phyloP scores from a whole-genome alignment of 1,140 invertebrate species.

The Batillaria attramentaria region DNA sequence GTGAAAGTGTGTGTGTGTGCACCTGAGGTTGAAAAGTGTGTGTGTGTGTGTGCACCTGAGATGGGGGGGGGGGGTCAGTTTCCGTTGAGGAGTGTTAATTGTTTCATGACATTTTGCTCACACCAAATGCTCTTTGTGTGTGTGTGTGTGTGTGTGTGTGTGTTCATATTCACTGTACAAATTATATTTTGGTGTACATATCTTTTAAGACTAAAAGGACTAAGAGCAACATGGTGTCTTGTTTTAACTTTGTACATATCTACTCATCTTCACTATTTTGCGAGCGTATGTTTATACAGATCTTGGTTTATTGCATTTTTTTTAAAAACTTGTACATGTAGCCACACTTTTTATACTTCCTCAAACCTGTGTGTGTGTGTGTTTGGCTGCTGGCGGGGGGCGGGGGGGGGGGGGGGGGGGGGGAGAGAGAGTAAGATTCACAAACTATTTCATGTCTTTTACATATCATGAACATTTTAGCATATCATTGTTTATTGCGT shows the following conservation, averaged over 20 bases:
- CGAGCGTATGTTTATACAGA: neutral
- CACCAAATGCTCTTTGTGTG: neutral
- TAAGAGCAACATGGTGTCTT: too few species aligned
- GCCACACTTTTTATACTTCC: too few species aligned
- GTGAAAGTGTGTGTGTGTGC: neutral
- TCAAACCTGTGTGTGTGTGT: too few species aligned
- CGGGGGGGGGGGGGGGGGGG: too few species aligned
- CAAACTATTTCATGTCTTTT: too few species aligned
- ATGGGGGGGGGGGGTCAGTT: neutral
- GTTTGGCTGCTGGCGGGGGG: too few species aligned
- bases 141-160: neutral
- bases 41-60: neutral
- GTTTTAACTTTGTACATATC: neutral
- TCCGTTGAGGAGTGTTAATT: neutral
- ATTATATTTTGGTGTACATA: neutral
- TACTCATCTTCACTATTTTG: neutral
- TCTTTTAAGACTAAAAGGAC: conserved; percentile 5
- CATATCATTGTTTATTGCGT: too few species aligned
- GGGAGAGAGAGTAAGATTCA: too few species aligned
- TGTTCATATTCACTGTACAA: conserved; percentile 3
- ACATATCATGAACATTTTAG: too few species aligned
- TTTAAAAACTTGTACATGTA: neutral
- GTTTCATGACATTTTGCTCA: neutral
- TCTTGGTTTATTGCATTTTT: neutral
- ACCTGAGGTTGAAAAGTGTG: neutral